Evolutionary conservation across 2,888 invertebrate genomes (phyloP), one percentile per base, ranked within the genome.

Genomic region (Diplolepis rosae): DNA sequence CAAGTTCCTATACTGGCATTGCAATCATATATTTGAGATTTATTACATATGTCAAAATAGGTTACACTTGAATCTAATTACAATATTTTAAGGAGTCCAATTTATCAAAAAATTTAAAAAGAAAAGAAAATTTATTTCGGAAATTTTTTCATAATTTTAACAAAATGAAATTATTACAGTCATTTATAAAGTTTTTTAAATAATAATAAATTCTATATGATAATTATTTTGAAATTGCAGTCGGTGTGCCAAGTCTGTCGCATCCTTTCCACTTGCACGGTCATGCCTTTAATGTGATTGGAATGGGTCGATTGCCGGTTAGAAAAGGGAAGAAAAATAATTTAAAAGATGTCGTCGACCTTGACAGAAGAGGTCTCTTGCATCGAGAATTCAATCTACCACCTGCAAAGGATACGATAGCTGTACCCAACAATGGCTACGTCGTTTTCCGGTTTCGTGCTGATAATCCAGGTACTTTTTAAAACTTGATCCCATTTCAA

Each of bases 221-320:
- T n/a, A n/a, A 45, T 42, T n/a, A 0, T 7, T 68, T 73, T 75
- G 79, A 76, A 75, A 73, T 83, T 83, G 66, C 91, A 96, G 96
- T 96, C 79, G 96, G 96, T 94, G 95, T 95, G 89, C 95, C 95
- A 45, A 96, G 96, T 90, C 91, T 96, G 87, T 96, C 95, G 85
- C 97, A 97, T 92, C 96, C 97, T 71, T 96, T 97, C 94, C 97
- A 97, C 90, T 92, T 97, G 87, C 97, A 97, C 91, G 97, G 97
- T 73, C 94, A 95, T 86, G 91, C 94, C 30, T 97, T 93, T 90
- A 95, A 95, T 88, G 95, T 97, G 61, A 93, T 97, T 83, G 96
- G 96, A 91, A 96, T 97, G 90, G 96, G 96, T 69, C 92, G 96
- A 70, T 96, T 96, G 5, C 96, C 96, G 9, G 96, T 96, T 89